Conservation (phyloP, 2,113 vertebrate genomes). For the Baryphthengus martii region DNA sequence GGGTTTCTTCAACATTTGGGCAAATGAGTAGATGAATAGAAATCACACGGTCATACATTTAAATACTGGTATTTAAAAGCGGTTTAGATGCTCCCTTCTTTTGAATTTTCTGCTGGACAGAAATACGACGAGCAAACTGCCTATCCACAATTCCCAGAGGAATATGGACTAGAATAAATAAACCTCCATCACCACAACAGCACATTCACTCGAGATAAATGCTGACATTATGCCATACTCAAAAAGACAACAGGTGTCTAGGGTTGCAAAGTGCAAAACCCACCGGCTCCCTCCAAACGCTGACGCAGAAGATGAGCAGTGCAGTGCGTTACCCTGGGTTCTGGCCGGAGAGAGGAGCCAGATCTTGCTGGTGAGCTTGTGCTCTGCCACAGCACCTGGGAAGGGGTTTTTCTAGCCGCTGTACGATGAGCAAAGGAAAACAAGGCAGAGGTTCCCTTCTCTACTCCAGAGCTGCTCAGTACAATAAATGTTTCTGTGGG, state of each 20-base stretch:
- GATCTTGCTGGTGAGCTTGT: background rate
- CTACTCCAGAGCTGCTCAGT: background rate
- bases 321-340: rapidly evolving
- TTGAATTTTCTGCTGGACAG: background rate
- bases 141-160: background rate
- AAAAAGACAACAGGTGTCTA: background rate
- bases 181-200: background rate
- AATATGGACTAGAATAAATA: background rate
- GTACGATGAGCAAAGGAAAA: background rate
- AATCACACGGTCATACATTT: background rate
- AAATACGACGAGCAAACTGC: background rate
- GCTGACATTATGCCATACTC: background rate
- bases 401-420: background rate
- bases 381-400: background rate
- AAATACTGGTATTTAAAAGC: background rate
- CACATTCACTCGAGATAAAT: background rate
- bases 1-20: background rate
- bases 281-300: background rate
- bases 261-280: background rate
- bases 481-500: background rate
- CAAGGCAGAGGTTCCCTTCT: background rate
- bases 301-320: background rate
- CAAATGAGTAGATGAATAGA: background rate
- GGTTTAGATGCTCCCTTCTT: background rate
- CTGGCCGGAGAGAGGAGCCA: background rate